These are phyloP conservation scores for Xenotilapia longispinis DNA, from an alignment of 2,113 vertebrate species.

Conservation along the genomic window DNA sequence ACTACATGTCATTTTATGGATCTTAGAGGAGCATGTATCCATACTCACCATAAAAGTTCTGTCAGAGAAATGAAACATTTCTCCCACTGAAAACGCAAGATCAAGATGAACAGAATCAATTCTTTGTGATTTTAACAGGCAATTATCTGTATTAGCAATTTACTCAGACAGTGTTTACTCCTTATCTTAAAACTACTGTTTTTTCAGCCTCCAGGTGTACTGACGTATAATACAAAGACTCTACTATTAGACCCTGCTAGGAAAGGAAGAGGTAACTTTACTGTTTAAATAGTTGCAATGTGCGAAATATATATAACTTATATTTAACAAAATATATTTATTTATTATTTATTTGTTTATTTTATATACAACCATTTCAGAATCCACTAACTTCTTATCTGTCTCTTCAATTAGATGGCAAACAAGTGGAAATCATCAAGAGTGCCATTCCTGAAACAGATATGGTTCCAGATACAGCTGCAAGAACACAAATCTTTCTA, in stretches of 20 bases:
- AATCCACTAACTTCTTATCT: background rate
- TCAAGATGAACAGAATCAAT: background rate
- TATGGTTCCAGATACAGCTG: slow-evolving; percentile 42
- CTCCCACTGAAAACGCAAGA: background rate
- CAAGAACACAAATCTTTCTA: slow-evolving; percentile 45
- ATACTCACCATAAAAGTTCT: no score
- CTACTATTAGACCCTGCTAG: slow-evolving; percentile 60
- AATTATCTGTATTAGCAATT: background rate
- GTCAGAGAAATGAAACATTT: background rate
- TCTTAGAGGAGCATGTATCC: no score
- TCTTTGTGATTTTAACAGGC: background rate
- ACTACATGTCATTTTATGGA: no score
- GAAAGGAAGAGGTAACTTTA: slow-evolving; percentile 65
- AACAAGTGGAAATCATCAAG: slow-evolving; percentile 23
- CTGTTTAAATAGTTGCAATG: background rate
- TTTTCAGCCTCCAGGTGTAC: slow-evolving; percentile 76
- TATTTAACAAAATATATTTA: background rate
- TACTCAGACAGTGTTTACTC: background rate
- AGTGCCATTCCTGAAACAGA: background rate
- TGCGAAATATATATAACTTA: background rate
- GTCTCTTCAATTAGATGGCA: background rate
- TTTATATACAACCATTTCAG: background rate
- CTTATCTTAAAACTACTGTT: background rate
- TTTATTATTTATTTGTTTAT: background rate
- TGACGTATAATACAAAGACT: slow-evolving; percentile 12